Conservation (phyloP, 2,888 invertebrate species). For the Microplitis manilae region DNA sequence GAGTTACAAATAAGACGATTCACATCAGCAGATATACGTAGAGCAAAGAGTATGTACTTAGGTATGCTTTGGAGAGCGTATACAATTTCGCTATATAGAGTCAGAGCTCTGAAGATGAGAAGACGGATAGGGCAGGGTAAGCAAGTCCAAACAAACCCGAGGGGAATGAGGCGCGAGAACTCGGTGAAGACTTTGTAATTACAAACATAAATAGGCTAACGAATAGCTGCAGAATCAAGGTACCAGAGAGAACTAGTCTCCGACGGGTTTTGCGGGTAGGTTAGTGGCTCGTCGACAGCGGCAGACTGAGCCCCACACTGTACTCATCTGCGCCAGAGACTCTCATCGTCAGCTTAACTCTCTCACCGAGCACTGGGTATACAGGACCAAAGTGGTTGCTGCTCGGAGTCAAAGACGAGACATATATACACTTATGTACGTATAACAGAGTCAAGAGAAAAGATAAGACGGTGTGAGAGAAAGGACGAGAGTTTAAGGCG, state of each 20-base stretch:
- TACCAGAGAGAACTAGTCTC: not conserved
- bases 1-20: not conserved
- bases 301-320: too few relatives aligned
- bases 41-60: not conserved
- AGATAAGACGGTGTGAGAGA: conserved; percentile 1
- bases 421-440: not conserved
- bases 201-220: conserved; percentile 42
- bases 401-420: conserved; percentile 11
- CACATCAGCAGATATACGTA: not conserved
- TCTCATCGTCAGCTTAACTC: not conserved
- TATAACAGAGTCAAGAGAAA: not conserved
- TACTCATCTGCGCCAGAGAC: not conserved
- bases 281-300: conserved; percentile 10
- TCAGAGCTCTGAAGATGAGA: not conserved
- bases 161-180: conserved; percentile 27
- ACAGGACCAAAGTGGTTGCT: not conserved
- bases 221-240: conserved; percentile 11
- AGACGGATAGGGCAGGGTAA: not conserved
- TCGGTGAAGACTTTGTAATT: conserved; percentile 34
- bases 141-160: not conserved
- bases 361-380: not conserved
- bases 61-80: not conserved
- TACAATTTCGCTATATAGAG: not conserved
- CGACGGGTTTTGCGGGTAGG: conserved; percentile 20
- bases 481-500: conserved; percentile 34